A percentile compares a stretch with the other conserved stretches of the same genome.
Conservation (phyloP, 2,888 invertebrate species). For the Cryptops parisi region DNA sequence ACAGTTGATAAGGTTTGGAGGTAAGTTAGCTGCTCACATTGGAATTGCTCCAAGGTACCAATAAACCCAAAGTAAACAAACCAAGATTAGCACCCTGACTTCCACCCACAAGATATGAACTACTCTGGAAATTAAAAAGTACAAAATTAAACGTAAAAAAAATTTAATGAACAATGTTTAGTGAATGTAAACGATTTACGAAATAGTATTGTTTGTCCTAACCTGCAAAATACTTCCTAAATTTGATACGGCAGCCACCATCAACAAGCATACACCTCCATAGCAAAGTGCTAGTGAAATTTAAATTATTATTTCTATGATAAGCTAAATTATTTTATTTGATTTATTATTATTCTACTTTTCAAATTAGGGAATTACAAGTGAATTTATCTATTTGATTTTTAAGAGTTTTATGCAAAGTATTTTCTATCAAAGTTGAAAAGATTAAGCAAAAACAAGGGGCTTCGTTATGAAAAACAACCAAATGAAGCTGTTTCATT, state of each 20-base stretch:
- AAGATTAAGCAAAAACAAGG: too few species aligned
- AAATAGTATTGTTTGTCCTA: neutral
- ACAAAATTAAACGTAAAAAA: neutral
- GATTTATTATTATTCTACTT: too few species aligned
- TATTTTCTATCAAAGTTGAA: too few species aligned
- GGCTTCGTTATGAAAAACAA: too few species aligned
- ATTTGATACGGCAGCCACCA: conserved; percentile 1
- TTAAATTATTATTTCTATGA: too few species aligned
- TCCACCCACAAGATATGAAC: conserved; percentile 6
- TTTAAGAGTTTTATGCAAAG: too few species aligned
- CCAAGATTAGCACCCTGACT: conserved; percentile 5
- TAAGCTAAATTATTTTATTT: too few species aligned
- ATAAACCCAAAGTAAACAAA: conserved; percentile 1
- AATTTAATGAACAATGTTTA: neutral
- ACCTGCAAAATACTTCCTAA: conserved; percentile 4
- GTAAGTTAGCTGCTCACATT: neutral
- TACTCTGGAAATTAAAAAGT: neutral
- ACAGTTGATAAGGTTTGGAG: neutral
- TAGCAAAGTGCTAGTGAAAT: conserved; percentile 1
- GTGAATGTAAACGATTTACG: neutral
- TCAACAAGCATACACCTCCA: neutral
- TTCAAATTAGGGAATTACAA: too few species aligned
- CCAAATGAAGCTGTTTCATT: too few species aligned
- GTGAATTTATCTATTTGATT: too few species aligned
- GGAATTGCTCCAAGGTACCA: conserved; percentile 3